Evolutionary conservation across 2,888 invertebrate genomes (phyloP).

Genomic region (Drosophila sordidula): DNA sequence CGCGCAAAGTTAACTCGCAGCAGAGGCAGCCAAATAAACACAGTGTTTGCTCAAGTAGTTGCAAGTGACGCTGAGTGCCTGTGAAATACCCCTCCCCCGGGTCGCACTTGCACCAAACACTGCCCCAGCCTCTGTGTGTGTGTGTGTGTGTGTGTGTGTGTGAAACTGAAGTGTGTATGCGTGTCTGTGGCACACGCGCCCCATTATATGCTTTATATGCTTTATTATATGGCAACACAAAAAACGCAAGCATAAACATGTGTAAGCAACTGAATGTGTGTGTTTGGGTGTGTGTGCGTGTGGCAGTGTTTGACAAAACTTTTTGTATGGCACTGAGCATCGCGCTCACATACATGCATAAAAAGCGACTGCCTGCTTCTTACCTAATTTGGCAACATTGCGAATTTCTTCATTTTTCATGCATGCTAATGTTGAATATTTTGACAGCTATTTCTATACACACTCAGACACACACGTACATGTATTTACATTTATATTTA

Average conservation of each 20-base stretch:
- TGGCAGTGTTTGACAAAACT: conserved; percentile 51
- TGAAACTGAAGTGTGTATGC: conserved; percentile 52
- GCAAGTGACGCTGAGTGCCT: conserved; percentile 70
- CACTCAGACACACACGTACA: not conserved
- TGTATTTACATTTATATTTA: not conserved
- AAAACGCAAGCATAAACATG: conserved; percentile 55
- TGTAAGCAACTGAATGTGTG: conserved; percentile 38
- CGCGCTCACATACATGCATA: conserved; percentile 17
- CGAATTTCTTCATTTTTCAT: conserved; percentile 76
- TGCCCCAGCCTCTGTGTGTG: not conserved
- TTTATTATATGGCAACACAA: conserved; percentile 60
- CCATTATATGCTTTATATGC: conserved; percentile 69
- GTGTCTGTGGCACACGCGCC: conserved; percentile 72
- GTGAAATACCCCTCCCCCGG: conserved; percentile 10
- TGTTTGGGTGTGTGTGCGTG: conserved; percentile 19
- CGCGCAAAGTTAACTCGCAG: conserved; percentile 67
- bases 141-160: conserved; percentile 13
- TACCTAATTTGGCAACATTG: conserved; percentile 74
- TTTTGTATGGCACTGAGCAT: conserved; percentile 46
- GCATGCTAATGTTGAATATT: conserved; percentile 74
- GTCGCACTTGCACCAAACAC: conserved; percentile 5
- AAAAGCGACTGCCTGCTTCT: conserved; percentile 30
- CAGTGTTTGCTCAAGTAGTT: conserved; percentile 68
- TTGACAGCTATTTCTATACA: conserved; percentile 59
- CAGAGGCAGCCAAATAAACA: conserved; percentile 66